Evolutionary conservation across 1,140 invertebrate species (phyloP), one percentile per base, ranked within the genome.

Genomic region (Hylyphantes graminicola): DNA sequence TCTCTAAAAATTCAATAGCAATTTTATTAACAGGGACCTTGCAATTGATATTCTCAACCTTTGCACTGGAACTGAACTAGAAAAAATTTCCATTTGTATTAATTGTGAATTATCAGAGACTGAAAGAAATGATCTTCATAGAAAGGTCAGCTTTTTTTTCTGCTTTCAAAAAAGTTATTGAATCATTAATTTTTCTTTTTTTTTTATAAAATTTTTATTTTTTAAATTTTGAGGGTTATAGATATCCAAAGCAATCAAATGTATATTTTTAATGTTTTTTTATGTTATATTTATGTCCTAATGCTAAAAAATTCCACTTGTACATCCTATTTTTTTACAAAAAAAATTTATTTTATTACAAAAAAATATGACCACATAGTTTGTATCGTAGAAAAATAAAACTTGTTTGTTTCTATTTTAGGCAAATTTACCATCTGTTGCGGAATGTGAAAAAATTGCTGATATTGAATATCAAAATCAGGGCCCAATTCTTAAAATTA

Each of bases 61-160:
- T 4, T 85, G 88, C 50, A 86, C 87, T 63, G 87, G 88, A 53
- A 88, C 87, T 63, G 77, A 87, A 61, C 17, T 86, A 64, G 82
- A 87, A 51, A 76, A 89, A 77, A 86, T 86, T 9, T 85, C 86
- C 70, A 87, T 89, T 54, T 90, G 89, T 87, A 86, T 88, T 8
- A 85, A 88, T 48, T 90, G 88, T 88, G 85, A 87, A 67, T 86
- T 87, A 54, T 88, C 87, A 57, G 76, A 87, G 74, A 87, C 87
- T 70, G 90, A 90, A 85, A 88, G 88, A 63, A 88, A 90, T 82
- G 54, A 81, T 10, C 85, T 90, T 12, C 88, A 89, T 83, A 59
- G 86, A 75, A 85, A 82, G 78, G 85, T 85, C 74, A 68, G 55
- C 12, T 78, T 17, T n/a, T 67, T 78, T 57, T 74, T 61, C 17